Evolutionary conservation across 2,113 vertebrate genomes (phyloP).

Genomic region (Anhinga rufa): DNA sequence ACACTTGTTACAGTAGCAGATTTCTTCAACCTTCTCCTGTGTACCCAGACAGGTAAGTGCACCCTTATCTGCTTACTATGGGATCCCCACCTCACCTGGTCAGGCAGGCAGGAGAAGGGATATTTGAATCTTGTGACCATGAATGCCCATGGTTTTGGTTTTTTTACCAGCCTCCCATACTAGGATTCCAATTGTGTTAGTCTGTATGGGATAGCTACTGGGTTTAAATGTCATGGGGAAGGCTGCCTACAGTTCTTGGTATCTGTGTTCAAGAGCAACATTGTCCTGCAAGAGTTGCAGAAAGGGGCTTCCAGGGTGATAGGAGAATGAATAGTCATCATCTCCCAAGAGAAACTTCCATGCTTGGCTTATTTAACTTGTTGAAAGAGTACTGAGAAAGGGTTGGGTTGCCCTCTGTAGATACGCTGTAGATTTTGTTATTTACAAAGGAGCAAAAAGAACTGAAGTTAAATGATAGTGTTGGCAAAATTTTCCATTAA

Average conservation of each 20-base stretch:
- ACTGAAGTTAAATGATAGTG: neutral
- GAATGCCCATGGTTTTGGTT: neutral
- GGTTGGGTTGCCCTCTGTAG: neutral
- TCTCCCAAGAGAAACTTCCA: neutral
- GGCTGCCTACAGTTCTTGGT: neutral
- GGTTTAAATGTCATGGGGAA: neutral
- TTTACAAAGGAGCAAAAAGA: neutral
- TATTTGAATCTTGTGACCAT: rapidly evolving
- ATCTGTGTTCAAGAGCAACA: neutral
- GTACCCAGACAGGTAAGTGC: neutral
- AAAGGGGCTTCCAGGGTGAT: neutral
- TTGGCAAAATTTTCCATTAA: neutral
- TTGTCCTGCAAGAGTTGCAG: neutral
- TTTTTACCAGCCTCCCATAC: neutral
- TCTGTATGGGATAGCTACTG: neutral
- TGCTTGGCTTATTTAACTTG: neutral
- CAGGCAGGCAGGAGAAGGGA: neutral
- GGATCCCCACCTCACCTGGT: neutral
- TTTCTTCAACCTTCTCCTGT: neutral
- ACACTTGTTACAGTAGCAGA: neutral
- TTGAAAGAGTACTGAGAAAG: neutral
- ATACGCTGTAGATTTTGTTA: neutral
- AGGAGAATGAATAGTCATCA: neutral
- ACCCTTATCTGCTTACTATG: neutral
- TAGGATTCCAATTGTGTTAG: neutral